These are phyloP conservation scores for Macquaria ambigua DNA, from an alignment of 2,113 vertebrate species.

Conservation along the genomic window DNA sequence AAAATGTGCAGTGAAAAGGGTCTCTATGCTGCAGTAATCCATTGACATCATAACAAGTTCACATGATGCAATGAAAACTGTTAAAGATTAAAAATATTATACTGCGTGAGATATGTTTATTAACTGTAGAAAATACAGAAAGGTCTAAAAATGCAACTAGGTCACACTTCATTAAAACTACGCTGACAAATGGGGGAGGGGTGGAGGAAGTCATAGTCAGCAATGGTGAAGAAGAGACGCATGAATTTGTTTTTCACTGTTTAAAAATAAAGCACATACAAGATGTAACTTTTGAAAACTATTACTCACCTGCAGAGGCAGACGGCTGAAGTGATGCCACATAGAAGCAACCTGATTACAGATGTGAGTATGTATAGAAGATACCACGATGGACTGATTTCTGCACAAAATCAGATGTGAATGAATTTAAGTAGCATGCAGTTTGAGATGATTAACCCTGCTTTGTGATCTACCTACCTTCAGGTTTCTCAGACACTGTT, in stretches of 20 bases:
- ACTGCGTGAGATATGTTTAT: background rate
- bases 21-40: background rate
- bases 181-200: background rate
- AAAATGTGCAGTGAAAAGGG: background rate
- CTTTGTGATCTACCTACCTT: constrained; percentile 36
- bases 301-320: background rate
- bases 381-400: accelerated
- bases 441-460: background rate
- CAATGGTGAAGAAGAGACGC: background rate
- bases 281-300: background rate
- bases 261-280: background rate
- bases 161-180: background rate
- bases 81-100: background rate
- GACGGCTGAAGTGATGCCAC: background rate
- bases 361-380: background rate
- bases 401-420: constrained; percentile 28
- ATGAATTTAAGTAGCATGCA: background rate
- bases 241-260: background rate
- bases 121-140: background rate
- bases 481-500: constrained; percentile 1
- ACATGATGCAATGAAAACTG: background rate
- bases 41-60: background rate
- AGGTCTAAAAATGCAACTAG: background rate
- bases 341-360: constrained; percentile 12
- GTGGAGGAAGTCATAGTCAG: background rate